Percentiles rank a stretch among this genome's conserved stretches.
phyloP scores from a whole-genome alignment of 2,797 vertebrate genomes.

The Sebastes cheni region DNA sequence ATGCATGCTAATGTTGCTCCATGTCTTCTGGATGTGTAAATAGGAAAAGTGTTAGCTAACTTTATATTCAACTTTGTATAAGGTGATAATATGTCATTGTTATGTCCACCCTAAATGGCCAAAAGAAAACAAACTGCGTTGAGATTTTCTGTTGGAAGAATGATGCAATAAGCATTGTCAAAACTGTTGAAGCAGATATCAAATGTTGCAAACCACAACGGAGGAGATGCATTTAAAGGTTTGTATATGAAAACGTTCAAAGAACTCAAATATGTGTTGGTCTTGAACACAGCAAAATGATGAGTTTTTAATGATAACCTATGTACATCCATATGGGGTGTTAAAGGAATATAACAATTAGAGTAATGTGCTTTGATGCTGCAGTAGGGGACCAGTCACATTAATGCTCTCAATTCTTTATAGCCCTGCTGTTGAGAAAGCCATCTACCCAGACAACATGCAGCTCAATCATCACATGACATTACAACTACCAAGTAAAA shows the following conservation, averaged over 20 bases:
- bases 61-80: not conserved
- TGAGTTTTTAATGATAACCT: not conserved
- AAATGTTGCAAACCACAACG: not conserved
- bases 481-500: not conserved
- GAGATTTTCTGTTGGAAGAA: not conserved
- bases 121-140: not conserved
- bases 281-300: not conserved
- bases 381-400: not conserved
- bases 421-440: not conserved
- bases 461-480: not conserved
- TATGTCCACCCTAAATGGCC: not conserved
- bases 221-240: not conserved
- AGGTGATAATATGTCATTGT: not conserved
- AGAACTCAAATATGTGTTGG: not conserved
- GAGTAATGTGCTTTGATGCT: not conserved
- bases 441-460: slow-evolving; percentile 1
- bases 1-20: not conserved
- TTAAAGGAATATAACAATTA: not conserved
- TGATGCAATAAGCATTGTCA: not conserved
- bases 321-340: not conserved
- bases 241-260: not conserved
- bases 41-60: not conserved
- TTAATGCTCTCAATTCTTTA: not conserved
- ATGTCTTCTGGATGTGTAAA: not conserved
- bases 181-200: not conserved